Evolutionary conservation across 2,888 invertebrate species (phyloP).

Genomic region (Perizoma flavofasciatum): DNA sequence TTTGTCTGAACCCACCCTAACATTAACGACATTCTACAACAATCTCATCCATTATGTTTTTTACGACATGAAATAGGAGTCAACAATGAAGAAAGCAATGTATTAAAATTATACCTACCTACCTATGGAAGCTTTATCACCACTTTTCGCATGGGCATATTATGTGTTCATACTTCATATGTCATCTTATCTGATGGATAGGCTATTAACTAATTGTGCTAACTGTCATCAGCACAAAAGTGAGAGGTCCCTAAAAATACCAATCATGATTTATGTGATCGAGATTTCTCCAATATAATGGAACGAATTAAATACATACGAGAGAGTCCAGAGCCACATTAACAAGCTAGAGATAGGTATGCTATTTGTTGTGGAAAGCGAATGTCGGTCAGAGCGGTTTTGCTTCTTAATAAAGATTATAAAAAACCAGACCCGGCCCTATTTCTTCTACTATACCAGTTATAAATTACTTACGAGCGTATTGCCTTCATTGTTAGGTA

Average conservation of each 20-base stretch:
- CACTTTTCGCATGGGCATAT: too few relatives aligned
- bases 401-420: constrained; percentile 3
- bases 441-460: background rate
- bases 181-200: too few relatives aligned
- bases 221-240: too few relatives aligned
- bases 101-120: too few relatives aligned
- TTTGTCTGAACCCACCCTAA: constrained; percentile 51
- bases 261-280: background rate
- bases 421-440: constrained; percentile 4
- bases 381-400: constrained; percentile 18
- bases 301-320: constrained; percentile 10
- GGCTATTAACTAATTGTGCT: too few relatives aligned
- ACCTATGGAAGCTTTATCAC: too few relatives aligned
- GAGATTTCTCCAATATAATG: constrained; percentile 3
- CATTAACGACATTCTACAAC: constrained; percentile 37
- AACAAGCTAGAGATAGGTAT: constrained; percentile 1
- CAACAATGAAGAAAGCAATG: too few relatives aligned
- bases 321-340: constrained; percentile 9
- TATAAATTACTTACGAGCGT: too few relatives aligned
- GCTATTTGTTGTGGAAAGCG: constrained; percentile 10
- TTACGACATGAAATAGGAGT: background rate
- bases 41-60: constrained; percentile 8
- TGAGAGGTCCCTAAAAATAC: too few relatives aligned
- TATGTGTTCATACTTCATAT: too few relatives aligned
- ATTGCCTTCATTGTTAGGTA: too few relatives aligned